Evolutionary conservation across 2,888 invertebrate genomes (phyloP).

Genomic region (Cremastinae sp.): DNA sequence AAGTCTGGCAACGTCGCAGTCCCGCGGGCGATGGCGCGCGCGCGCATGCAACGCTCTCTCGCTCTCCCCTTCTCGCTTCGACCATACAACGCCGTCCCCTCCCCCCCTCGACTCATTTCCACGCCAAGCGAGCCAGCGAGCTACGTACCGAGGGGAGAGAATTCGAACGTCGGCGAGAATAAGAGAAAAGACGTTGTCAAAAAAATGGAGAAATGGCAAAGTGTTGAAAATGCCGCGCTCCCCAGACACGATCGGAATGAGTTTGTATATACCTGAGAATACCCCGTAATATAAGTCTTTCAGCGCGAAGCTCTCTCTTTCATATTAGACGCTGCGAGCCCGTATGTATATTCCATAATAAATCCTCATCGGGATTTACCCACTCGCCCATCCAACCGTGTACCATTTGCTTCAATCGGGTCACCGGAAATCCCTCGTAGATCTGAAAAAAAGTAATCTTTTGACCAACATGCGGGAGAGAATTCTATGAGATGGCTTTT

Average conservation of each 20-base stretch:
- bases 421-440: background rate
- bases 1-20: slow-evolving; percentile 52
- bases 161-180: background rate
- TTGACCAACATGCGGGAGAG: background rate
- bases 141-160: slow-evolving; percentile 6
- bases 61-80: slow-evolving; percentile 7
- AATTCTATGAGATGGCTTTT: too few relatives aligned
- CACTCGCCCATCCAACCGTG: background rate
- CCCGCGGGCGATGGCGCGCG: slow-evolving; percentile 37
- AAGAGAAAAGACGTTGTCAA: background rate
- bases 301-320: background rate
- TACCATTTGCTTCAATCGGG: background rate
- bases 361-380: background rate
- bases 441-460: background rate
- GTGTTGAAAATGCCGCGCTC: slow-evolving; percentile 24
- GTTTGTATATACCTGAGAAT: slow-evolving; percentile 9
- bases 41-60: slow-evolving; percentile 8
- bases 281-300: background rate
- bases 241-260: slow-evolving; percentile 1
- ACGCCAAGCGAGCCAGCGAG: slow-evolving; percentile 7
- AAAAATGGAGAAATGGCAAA: slow-evolving; percentile 18
- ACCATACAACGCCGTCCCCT: slow-evolving; percentile 14
- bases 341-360: slow-evolving; percentile 7
- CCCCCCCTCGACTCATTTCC: slow-evolving; percentile 11
- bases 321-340: background rate